Conservation (phyloP, 1,140 invertebrate genomes). For the Scaptomyza montana region DNA sequence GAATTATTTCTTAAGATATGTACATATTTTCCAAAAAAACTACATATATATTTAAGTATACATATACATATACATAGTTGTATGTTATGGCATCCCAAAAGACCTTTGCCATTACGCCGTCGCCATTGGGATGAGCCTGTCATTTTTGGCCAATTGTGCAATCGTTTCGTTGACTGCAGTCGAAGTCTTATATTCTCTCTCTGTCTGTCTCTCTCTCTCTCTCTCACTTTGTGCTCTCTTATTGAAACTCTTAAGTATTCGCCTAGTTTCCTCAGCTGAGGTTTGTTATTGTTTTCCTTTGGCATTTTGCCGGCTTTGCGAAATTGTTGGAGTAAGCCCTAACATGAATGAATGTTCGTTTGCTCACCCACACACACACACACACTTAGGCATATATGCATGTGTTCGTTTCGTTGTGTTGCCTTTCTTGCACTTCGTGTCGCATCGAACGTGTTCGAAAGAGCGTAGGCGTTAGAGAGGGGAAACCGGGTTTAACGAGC, state of each 20-base stretch:
- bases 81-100: constrained; percentile 9
- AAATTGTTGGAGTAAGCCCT: constrained; percentile 33
- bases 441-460: constrained; percentile 66
- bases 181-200: neutral
- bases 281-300: constrained; percentile 79
- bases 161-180: constrained; percentile 54
- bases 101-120: constrained; percentile 4
- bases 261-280: constrained; percentile 68
- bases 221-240: constrained; percentile 25
- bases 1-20: constrained; percentile 64
- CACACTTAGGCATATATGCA: neutral
- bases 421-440: constrained; percentile 63
- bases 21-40: too few relatives aligned
- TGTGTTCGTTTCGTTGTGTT: constrained; percentile 45
- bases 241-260: constrained; percentile 58
- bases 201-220: neutral
- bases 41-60: constrained; percentile 1
- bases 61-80: constrained; percentile 13
- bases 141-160: constrained; percentile 55
- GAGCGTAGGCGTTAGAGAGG: neutral
- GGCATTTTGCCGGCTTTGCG: constrained; percentile 66
- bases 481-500: neutral
- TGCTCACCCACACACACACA: constrained; percentile 18
- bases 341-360: constrained; percentile 68
- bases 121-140: neutral